These are phyloP conservation scores for Phenacoccus solenopsis DNA, from an alignment of 1,140 invertebrate genomes.

Conservation along the genomic window DNA sequence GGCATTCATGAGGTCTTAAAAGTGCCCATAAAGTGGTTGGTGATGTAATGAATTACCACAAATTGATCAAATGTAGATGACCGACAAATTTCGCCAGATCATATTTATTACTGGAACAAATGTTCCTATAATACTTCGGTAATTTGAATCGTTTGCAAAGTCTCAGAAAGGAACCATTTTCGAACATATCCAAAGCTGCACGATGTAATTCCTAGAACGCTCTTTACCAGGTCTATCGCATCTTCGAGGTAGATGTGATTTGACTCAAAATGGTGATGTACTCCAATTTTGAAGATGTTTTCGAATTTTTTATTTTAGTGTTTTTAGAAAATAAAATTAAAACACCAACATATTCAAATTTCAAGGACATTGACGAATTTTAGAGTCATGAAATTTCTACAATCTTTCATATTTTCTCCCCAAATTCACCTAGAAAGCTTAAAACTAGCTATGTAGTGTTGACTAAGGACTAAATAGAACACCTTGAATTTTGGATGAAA, in stretches of 20 bases:
- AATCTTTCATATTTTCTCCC: too few species aligned
- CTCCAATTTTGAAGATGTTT: neutral
- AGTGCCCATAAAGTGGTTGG: neutral
- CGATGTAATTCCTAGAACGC: conserved; percentile 81
- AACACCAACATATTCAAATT: too few species aligned
- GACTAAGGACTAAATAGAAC: too few species aligned
- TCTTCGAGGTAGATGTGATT: conserved; percentile 62
- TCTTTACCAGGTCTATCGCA: conserved; percentile 74
- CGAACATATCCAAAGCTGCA: conserved; percentile 78
- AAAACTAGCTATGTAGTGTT: too few species aligned
- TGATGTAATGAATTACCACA: neutral
- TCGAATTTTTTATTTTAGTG: too few species aligned
- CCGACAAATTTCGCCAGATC: neutral
- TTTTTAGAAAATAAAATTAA: too few species aligned
- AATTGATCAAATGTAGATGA: neutral
- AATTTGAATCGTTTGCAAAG: conserved; percentile 59
- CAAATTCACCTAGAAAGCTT: too few species aligned
- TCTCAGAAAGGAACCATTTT: conserved; percentile 74
- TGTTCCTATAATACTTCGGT: conserved; percentile 27
- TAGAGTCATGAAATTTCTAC: too few species aligned
- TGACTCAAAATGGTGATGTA: too few species aligned
- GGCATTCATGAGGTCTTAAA: too few species aligned
- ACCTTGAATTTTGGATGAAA: too few species aligned
- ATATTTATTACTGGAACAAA: neutral
- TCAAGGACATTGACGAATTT: too few species aligned